These are phyloP conservation scores for Ailuropoda melanoleuca DNA, from an alignment of 2,113 vertebrate genomes.

Conservation along the genomic window DNA sequence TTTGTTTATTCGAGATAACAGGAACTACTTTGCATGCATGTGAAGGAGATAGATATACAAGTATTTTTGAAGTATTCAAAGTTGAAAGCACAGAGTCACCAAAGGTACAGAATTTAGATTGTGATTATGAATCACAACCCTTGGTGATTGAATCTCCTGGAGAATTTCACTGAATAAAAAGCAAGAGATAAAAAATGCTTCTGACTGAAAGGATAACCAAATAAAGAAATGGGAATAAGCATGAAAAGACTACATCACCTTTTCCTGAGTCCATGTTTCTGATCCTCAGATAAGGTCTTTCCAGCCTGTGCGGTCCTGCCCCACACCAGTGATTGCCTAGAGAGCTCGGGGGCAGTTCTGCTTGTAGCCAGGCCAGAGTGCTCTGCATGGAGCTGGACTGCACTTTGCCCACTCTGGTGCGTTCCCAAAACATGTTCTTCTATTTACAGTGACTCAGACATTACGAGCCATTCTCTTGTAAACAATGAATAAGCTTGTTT, in stretches of 20 bases:
- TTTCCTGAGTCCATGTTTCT: not conserved
- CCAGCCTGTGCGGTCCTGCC: too few species aligned
- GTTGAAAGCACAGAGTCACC: not conserved
- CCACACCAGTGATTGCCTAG: not conserved
- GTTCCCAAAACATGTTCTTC: not conserved
- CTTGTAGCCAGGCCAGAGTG: not conserved
- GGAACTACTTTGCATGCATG: not conserved
- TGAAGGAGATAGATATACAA: not conserved
- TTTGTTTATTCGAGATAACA: not conserved
- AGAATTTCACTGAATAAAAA: conserved; percentile 28
- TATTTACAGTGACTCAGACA: not conserved
- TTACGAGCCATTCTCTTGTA: not conserved
- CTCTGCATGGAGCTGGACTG: not conserved
- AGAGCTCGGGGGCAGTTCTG: not conserved
- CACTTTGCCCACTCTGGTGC: not conserved
- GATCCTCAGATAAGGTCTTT: not conserved
- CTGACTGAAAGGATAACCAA: not conserved
- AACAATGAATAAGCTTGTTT: not conserved
- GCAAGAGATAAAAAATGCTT: not conserved
- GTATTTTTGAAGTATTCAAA: not conserved
- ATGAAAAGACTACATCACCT: not conserved
- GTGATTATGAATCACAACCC: not conserved
- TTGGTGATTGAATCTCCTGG: not conserved
- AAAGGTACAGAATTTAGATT: not conserved
- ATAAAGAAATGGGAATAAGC: not conserved